phyloP scores from a whole-genome alignment of 1,140 invertebrate genomes.

The Onthophagus taurus region DNA sequence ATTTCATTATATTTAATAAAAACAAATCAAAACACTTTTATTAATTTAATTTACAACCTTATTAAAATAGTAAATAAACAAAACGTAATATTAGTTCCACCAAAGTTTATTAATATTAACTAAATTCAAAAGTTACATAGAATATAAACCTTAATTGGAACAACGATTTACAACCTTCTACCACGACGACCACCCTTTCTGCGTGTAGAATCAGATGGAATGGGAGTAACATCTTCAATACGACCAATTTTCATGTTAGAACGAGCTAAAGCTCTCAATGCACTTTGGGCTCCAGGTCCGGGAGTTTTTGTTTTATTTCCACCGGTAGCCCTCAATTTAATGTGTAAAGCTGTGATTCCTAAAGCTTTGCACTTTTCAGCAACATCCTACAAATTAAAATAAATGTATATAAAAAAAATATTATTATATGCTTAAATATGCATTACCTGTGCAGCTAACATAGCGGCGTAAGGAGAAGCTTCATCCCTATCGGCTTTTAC shows the following conservation, averaged over 20 bases:
- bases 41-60: too few species aligned
- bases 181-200: slow-evolving; percentile 99
- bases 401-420: background rate
- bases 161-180: slow-evolving; percentile 92
- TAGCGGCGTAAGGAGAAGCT: slow-evolving; percentile 98
- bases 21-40: too few species aligned
- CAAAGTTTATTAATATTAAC: slow-evolving; percentile 1
- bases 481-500: slow-evolving; percentile 99
- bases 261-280: slow-evolving; percentile 92
- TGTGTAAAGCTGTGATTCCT: slow-evolving; percentile 96
- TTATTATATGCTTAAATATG: too few species aligned
- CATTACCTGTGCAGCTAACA: slow-evolving; percentile 96
- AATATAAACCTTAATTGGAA: slow-evolving; percentile 12
- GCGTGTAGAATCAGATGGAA: slow-evolving; percentile 96
- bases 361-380: slow-evolving; percentile 96
- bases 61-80: too few species aligned
- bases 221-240: slow-evolving; percentile 99
- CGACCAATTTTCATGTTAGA: slow-evolving; percentile 99
- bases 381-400: slow-evolving; percentile 67
- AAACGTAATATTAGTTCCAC: slow-evolving; percentile 8
- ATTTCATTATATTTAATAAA: too few species aligned
- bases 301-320: slow-evolving; percentile 97
- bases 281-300: slow-evolving; percentile 97
- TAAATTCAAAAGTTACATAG: slow-evolving; percentile 10
- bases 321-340: slow-evolving; percentile 95